These are phyloP conservation scores for Pristis pectinata DNA, from an alignment of 2,797 vertebrate genomes.

Conservation along the genomic window DNA sequence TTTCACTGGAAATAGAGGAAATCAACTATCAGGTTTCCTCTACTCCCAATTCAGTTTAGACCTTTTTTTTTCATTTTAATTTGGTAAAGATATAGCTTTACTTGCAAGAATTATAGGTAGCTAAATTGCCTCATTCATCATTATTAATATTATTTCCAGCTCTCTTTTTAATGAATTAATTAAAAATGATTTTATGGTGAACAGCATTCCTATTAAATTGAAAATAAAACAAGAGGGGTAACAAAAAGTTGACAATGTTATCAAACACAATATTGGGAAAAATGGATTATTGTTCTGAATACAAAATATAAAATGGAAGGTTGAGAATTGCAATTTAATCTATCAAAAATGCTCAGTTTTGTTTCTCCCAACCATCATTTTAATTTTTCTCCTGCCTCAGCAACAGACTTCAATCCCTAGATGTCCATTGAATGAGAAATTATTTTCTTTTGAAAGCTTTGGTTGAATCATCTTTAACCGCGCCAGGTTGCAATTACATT, in stretches of 20 bases:
- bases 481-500: constrained; percentile 17
- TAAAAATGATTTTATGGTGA: constrained; percentile 6
- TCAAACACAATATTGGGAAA: background rate
- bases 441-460: background rate
- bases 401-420: background rate
- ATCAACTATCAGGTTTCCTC: constrained; percentile 1
- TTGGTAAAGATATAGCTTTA: background rate
- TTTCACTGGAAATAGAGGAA: constrained; percentile 24
- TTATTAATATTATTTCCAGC: constrained; percentile 18
- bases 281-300: background rate
- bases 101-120: background rate
- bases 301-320: background rate
- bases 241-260: background rate
- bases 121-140: background rate
- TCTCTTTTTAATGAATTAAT: background rate
- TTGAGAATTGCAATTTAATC: background rate
- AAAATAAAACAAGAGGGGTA: background rate
- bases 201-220: background rate
- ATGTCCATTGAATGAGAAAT: background rate
- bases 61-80: constrained; percentile 7
- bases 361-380: background rate
- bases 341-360: background rate
- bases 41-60: background rate
- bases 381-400: background rate
- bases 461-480: constrained; percentile 13